Percentiles rank a stretch among this genome's conserved stretches.
These are phyloP conservation scores for Pseudomugil tenellus DNA, from an alignment of 2,797 vertebrate genomes.

Conservation along the genomic window DNA sequence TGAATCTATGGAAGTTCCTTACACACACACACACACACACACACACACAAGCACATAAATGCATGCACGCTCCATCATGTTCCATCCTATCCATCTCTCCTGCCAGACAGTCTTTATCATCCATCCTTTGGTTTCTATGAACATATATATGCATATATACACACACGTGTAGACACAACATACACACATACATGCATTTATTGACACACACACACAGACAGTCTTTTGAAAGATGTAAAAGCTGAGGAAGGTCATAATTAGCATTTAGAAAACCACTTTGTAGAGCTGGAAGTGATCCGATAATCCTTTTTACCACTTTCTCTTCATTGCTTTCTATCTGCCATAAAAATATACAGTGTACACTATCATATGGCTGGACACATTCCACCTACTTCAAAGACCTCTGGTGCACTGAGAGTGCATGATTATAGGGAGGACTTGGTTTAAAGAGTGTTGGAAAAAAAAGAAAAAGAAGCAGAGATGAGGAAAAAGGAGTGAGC, in stretches of 20 bases:
- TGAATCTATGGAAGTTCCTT: constrained; percentile 48
- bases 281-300: constrained; percentile 41
- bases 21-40: constrained; percentile 11
- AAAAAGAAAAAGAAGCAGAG: constrained; percentile 24
- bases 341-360: constrained; percentile 49
- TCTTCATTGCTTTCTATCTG: constrained; percentile 48
- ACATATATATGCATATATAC: not conserved
- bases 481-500: constrained; percentile 39
- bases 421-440: constrained; percentile 75
- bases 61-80: constrained; percentile 25
- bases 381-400: constrained; percentile 75
- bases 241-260: constrained; percentile 48
- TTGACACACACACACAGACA: constrained; percentile 10
- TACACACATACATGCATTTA: constrained; percentile 2
- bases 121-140: constrained; percentile 41
- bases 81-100: constrained; percentile 10
- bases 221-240: constrained; percentile 28
- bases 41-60: not conserved
- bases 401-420: constrained; percentile 58
- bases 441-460: constrained; percentile 61
- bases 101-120: constrained; percentile 52
- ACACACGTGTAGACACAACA: constrained; percentile 16
- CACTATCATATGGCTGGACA: constrained; percentile 63
- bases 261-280: constrained; percentile 50
- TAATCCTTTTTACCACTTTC: constrained; percentile 43